phyloP scores from a whole-genome alignment of 2,797 vertebrate species.

The Octomys mimax region DNA sequence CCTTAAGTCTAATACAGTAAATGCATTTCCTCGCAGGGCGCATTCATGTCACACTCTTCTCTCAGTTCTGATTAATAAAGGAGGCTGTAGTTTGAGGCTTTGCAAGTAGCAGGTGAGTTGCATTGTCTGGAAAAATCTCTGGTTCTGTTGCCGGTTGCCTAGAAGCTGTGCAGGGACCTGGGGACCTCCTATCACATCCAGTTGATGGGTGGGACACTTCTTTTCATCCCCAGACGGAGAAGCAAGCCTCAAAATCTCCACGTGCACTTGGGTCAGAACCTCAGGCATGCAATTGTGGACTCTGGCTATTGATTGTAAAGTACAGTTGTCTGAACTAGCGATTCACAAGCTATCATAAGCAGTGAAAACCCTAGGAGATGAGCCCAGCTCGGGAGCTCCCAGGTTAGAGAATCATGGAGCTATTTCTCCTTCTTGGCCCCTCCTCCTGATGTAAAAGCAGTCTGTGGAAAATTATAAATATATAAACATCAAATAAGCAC shows the following conservation, averaged over 20 bases:
- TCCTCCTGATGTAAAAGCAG: not conserved
- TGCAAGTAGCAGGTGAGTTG: too few species aligned
- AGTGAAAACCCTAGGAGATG: not conserved
- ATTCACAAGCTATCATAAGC: not conserved
- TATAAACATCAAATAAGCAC: too few species aligned
- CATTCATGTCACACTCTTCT: too few species aligned
- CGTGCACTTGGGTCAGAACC: not conserved
- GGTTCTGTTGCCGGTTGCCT: not conserved
- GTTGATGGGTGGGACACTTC: fast-evolving
- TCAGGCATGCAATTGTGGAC: not conserved
- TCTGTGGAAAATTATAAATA: not conserved
- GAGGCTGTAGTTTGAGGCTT: not conserved
- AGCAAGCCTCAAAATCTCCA: fast-evolving
- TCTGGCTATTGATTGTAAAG: not conserved
- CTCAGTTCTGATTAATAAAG: not conserved
- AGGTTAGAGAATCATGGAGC: not conserved
- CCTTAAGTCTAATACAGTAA: not conserved
- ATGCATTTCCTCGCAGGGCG: not conserved
- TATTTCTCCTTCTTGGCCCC: not conserved
- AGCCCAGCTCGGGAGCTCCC: not conserved
- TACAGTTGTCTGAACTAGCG: not conserved
- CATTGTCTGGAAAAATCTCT: not conserved
- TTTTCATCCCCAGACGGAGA: not conserved
- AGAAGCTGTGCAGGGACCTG: not conserved
- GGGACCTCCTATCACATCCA: not conserved